Conservation (phyloP, 2,113 vertebrate genomes). For the Thryonomys swinderianus region DNA sequence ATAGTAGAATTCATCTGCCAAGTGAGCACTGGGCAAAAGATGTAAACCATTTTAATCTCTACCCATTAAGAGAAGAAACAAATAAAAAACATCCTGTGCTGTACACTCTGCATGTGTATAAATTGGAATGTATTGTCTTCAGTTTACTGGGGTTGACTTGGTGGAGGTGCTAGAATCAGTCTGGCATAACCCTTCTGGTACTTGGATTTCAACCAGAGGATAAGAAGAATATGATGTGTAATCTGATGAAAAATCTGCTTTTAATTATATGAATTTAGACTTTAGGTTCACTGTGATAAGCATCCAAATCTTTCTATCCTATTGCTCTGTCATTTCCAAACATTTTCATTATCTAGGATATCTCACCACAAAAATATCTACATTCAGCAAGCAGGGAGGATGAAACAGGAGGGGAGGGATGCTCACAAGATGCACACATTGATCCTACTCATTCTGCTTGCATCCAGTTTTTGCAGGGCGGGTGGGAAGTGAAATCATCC, state of each 20-base stretch:
- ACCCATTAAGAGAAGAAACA: not conserved
- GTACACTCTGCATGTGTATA: rapidly evolving
- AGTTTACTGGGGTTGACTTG: not conserved
- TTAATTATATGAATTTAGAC: not conserved
- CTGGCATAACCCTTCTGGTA: not conserved
- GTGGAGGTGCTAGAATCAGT: not conserved
- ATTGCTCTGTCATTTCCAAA: not conserved
- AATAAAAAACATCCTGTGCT: rapidly evolving
- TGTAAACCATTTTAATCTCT: not conserved
- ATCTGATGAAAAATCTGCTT: not conserved
- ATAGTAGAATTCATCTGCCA: not conserved
- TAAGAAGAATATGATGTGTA: not conserved
- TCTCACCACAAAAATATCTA: not conserved
- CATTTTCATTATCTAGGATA: not conserved
- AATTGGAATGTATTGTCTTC: not conserved
- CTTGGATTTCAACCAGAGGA: not conserved
- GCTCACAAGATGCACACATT: not conserved
- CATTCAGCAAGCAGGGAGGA: not conserved
- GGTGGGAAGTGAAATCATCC: slow-evolving; percentile 8
- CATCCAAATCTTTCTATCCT: not conserved
- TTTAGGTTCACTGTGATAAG: not conserved
- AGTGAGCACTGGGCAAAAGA: not conserved
- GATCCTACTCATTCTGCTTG: not conserved
- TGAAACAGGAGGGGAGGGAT: not conserved
- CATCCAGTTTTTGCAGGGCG: not conserved